These are phyloP conservation scores for Trichonephila inaurata DNA, from an alignment of 1,140 invertebrate species.

Conservation along the genomic window DNA sequence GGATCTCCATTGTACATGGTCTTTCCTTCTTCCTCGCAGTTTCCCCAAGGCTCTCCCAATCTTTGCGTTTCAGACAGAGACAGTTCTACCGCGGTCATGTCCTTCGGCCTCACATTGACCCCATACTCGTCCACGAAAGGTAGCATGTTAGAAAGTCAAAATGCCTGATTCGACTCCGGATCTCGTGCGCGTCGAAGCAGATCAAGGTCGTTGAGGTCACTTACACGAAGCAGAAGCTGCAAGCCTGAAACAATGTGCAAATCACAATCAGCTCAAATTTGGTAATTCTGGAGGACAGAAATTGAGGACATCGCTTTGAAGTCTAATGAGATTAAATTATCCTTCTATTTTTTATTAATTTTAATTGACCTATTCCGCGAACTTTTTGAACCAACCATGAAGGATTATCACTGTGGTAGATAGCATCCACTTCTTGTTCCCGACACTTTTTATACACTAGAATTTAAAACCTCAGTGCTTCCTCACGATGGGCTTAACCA, in stretches of 20 bases:
- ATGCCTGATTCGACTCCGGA: slow-evolving; percentile 43
- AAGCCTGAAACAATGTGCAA: slow-evolving; percentile 19
- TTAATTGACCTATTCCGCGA: too few species aligned
- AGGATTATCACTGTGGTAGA: too few species aligned
- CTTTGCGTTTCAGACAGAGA: slow-evolving; percentile 1
- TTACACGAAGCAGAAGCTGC: slow-evolving; percentile 48
- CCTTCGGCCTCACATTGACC: slow-evolving; percentile 31
- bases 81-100: slow-evolving; percentile 58
- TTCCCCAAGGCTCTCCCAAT: slow-evolving; percentile 43
- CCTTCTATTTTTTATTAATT: too few species aligned
- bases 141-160: slow-evolving; percentile 21
- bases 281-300: too few species aligned
- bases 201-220: neutral
- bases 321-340: too few species aligned
- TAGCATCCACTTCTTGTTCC: too few species aligned
- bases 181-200: slow-evolving; percentile 27
- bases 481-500: too few species aligned
- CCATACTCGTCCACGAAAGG: slow-evolving; percentile 65
- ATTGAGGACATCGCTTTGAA: too few species aligned
- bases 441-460: too few species aligned
- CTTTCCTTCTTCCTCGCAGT: neutral
- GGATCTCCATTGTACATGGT: neutral
- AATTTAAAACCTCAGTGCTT: too few species aligned
- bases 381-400: too few species aligned
- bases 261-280: too few species aligned